Conservation (phyloP, 2,888 invertebrate genomes). For the Hypsopygia costalis region DNA sequence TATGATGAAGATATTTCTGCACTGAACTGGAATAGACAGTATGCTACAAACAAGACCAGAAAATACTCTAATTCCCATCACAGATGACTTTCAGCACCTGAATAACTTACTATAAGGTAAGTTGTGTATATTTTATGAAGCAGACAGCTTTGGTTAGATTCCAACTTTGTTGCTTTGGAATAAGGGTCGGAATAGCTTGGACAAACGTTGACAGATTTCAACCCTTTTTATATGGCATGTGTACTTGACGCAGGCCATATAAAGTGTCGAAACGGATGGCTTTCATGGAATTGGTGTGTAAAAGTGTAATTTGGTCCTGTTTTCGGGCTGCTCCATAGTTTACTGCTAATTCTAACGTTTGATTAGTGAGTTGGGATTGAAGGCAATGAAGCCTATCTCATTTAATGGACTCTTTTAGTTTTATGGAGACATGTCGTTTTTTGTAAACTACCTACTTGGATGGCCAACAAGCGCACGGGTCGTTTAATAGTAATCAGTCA, state of each 20-base stretch:
- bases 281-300: conserved; percentile 2
- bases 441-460: too few species aligned
- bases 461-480: too few species aligned
- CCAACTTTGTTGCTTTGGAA: neutral
- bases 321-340: neutral
- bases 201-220: conserved; percentile 9
- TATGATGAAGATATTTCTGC: too few species aligned
- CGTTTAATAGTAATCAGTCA: too few species aligned
- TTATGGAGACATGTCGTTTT: too few species aligned
- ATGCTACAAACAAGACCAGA: neutral
- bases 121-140: conserved; percentile 8
- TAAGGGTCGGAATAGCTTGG: neutral
- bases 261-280: conserved; percentile 7
- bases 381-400: neutral
- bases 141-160: neutral
- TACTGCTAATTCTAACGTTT: conserved; percentile 1
- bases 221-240: conserved; percentile 8
- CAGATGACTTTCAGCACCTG: conserved; percentile 3
- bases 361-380: neutral
- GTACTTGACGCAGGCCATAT: conserved; percentile 8
- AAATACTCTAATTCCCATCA: conserved; percentile 1
- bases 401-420: neutral
- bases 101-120: conserved; percentile 4
- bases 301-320: conserved; percentile 2
- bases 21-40: neutral